phyloP scores from a whole-genome alignment of 37 sponge, comb jelly and placozoan genomes.

The Theonella swinhoei region DNA sequence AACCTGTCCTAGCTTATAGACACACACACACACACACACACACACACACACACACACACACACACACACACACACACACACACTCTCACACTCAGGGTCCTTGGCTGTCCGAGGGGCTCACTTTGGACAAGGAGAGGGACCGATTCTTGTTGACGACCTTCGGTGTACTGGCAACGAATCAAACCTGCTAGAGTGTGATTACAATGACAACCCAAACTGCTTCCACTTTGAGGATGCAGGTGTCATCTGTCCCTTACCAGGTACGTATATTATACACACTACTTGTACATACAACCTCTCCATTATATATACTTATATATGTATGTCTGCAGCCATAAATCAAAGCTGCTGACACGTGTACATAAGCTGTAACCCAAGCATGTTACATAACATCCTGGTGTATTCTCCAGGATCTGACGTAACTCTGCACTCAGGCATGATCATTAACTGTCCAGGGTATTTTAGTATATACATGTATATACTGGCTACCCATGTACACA shows the following conservation, averaged over 20 bases:
- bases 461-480: too few relatives aligned
- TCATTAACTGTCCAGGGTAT: too few relatives aligned
- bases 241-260: constrained; percentile 18
- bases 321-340: too few relatives aligned
- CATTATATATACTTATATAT: too few relatives aligned
- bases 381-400: too few relatives aligned
- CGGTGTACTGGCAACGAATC: constrained; percentile 1
- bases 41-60: not conserved
- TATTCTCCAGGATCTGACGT: too few relatives aligned
- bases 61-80: constrained; percentile 6
- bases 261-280: too few relatives aligned
- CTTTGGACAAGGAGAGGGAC: constrained; percentile 24
- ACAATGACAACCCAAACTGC: not conserved
- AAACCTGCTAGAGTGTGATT: not conserved
- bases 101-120: not conserved
- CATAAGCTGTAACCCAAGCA: too few relatives aligned
- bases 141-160: not conserved
- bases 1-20: not conserved
- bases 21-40: not conserved
- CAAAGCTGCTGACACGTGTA: too few relatives aligned
- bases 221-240: constrained; percentile 23
- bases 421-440: too few relatives aligned
- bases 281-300: too few relatives aligned
- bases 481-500: too few relatives aligned
- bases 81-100: not conserved